Evolutionary conservation across 2,797 vertebrate species (phyloP).

Genomic region (Dromococcyx pavoninus): DNA sequence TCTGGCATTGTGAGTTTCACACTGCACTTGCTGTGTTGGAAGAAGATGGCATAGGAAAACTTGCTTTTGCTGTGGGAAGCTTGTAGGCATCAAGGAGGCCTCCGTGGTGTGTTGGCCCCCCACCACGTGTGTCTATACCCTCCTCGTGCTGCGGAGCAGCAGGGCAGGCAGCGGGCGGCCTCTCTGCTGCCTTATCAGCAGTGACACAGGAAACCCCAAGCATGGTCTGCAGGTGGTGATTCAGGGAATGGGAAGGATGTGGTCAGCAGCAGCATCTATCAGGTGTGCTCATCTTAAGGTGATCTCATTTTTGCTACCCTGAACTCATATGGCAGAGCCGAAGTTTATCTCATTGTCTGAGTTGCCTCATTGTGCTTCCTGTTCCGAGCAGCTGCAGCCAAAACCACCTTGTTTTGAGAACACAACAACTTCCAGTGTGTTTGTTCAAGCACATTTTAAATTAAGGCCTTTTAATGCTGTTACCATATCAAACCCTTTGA

Average conservation of each 20-base stretch:
- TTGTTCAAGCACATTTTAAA: neutral
- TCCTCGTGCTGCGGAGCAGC: neutral
- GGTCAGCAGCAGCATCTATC: neutral
- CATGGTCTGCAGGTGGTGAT: neutral
- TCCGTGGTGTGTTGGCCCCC: rapidly evolving
- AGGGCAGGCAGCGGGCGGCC: too few relatives aligned
- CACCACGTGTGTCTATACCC: too few relatives aligned
- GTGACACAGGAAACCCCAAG: neutral
- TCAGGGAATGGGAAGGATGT: neutral
- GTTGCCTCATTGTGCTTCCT: neutral
- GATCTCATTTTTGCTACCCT: neutral
- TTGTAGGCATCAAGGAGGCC: neutral
- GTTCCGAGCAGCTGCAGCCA: neutral
- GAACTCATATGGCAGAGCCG: neutral
- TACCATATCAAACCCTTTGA: neutral
- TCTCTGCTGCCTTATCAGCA: neutral
- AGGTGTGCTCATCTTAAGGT: neutral
- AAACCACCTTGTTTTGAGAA: neutral
- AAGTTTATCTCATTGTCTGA: neutral
- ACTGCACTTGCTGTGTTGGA: too few relatives aligned
- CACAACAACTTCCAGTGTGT: neutral
- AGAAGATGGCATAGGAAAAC: neutral
- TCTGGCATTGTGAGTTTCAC: neutral
- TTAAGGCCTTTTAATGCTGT: neutral
- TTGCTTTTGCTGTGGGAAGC: neutral